These are phyloP conservation scores for Sorex fumeus DNA, from an alignment of 2,113 vertebrate species.

Conservation along the genomic window DNA sequence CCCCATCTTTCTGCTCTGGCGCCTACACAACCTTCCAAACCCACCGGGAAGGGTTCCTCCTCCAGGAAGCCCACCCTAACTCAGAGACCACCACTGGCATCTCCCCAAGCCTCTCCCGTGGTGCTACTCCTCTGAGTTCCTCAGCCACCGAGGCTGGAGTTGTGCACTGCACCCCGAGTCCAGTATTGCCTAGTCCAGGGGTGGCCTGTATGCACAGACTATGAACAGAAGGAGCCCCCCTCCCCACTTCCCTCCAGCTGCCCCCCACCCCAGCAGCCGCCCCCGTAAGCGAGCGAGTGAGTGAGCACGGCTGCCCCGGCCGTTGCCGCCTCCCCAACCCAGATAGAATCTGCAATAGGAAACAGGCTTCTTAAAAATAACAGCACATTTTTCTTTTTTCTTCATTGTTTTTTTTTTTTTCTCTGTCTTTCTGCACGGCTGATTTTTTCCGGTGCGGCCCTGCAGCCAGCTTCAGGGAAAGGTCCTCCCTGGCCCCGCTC, in stretches of 20 bases:
- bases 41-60: conserved; percentile 15
- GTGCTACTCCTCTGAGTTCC: not conserved
- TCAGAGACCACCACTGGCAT: not conserved
- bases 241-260: not conserved
- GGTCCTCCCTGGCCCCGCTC: conserved; percentile 27
- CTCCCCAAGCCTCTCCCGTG: not conserved
- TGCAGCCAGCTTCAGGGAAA: conserved; percentile 42
- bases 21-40: not conserved
- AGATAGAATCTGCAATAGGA: conserved; percentile 74
- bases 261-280: too few species aligned
- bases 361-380: conserved; percentile 73
- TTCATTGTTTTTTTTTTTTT: not conserved
- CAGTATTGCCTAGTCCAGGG: not conserved
- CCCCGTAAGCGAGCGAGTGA: not conserved
- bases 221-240: not conserved
- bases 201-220: too few species aligned
- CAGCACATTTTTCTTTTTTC: conserved; percentile 65
- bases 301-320: not conserved
- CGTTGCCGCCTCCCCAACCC: not conserved
- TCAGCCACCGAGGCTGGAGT: not conserved
- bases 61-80: not conserved
- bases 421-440: conserved; percentile 12
- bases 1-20: not conserved
- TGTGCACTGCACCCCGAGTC: too few species aligned
- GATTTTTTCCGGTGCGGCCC: conserved; percentile 44